Conservation (phyloP, 2,797 vertebrate species). For the Lutjanus campechanus region DNA sequence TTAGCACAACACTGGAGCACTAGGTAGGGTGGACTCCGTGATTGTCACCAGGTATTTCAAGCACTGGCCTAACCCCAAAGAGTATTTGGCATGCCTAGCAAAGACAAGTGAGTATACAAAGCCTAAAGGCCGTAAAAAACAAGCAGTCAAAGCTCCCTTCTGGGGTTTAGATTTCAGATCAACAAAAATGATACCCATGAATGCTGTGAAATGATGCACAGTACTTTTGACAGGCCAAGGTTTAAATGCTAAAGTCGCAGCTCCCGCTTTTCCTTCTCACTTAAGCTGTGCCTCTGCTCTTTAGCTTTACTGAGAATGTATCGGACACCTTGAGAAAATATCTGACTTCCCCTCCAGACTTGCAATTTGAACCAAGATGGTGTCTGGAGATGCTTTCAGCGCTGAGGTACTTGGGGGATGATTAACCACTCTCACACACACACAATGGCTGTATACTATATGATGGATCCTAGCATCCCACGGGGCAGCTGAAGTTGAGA, state of each 20-base stretch:
- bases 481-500: slow-evolving; percentile 41
- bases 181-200: slow-evolving; percentile 13
- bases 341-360: slow-evolving; percentile 38
- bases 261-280: neutral
- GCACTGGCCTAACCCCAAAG: neutral
- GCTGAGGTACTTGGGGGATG: slow-evolving; percentile 37
- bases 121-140: neutral
- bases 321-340: slow-evolving; percentile 18
- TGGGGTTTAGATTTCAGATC: slow-evolving; percentile 2
- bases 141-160: neutral
- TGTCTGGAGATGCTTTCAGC: slow-evolving; percentile 49
- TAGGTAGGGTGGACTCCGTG: too few species aligned
- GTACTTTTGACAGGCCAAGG: neutral
- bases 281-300: neutral
- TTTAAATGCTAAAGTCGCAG: slow-evolving; percentile 1
- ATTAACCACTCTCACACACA: slow-evolving; percentile 45
- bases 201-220: neutral
- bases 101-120: neutral
- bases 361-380: slow-evolving; percentile 43
- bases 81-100: too few species aligned
- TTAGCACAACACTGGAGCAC: too few species aligned
- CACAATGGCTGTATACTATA: slow-evolving; percentile 38
- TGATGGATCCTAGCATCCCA: slow-evolving; percentile 45
- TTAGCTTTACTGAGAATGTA: slow-evolving; percentile 6
- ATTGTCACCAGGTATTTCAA: too few species aligned